phyloP scores from a whole-genome alignment of 2,797 vertebrate species.

The Sorex maritimensis region DNA sequence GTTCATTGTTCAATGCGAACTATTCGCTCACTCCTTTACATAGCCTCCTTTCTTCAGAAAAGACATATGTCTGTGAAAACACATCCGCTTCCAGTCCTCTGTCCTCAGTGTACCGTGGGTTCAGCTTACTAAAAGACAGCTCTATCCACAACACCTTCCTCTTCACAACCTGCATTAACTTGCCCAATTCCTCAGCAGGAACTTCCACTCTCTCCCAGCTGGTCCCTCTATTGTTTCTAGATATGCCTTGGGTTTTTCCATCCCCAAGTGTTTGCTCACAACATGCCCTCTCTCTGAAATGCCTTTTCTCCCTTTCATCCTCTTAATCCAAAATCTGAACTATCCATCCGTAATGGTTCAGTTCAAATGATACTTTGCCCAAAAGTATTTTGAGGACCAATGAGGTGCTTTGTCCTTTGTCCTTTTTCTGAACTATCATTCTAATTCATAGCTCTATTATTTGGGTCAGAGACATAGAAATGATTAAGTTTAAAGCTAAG shows the following conservation, averaged over 20 bases:
- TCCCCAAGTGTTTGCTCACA: background rate
- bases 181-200: slow-evolving; percentile 21
- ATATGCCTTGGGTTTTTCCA: background rate
- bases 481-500: no score
- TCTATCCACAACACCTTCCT: background rate
- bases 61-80: slow-evolving; percentile 14
- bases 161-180: background rate
- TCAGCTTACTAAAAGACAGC: slow-evolving; percentile 31
- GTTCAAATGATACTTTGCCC: slow-evolving; percentile 6
- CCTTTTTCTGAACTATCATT: slow-evolving; percentile 20
- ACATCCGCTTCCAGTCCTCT: background rate
- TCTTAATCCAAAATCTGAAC: background rate
- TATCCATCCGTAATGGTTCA: background rate
- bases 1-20: background rate
- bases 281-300: background rate
- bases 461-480: no score
- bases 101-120: slow-evolving; percentile 10
- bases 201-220: background rate
- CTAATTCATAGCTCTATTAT: slow-evolving; percentile 5
- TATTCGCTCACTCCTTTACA: background rate
- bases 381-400: slow-evolving; percentile 39
- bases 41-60: slow-evolving; percentile 47
- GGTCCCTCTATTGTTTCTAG: background rate
- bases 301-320: background rate
- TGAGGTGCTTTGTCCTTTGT: background rate